Base-by-base conservation (phyloP, 2,888 invertebrate genomes). In the Dynastes grantii region DNA sequence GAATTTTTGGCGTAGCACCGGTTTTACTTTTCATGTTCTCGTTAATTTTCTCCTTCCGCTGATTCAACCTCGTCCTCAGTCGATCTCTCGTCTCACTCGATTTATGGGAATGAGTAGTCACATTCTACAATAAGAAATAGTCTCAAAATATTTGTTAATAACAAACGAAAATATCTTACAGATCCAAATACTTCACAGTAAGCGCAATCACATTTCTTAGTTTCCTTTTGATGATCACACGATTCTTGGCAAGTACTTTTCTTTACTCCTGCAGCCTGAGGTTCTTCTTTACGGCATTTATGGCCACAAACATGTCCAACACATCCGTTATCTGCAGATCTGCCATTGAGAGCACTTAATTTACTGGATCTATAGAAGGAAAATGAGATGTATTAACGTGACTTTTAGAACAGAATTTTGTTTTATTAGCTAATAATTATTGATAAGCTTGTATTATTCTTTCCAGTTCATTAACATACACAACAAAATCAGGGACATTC, bases 171-270 rank as follows among this genome's bases (percentile, higher is more conserved):
- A 45, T 63, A n/a, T 84, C 83, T 84, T 85, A 87, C 86, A 79
- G 86, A 83, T 76, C 87, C 88, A 79, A 88, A 88, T 27, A 88
- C 86, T 85, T 87, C 88, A 79, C 88, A 88, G 82, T 87, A 88
- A 63, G 87, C 87, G 80, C 88, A 88, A 81, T 87, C 88, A 81
- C 88, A 88, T 81, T 85, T 87, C 78, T 87, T 87, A 53, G 85
- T 82, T 78, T 86, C 86, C 70, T 85, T 86, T 65, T 85, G 85
- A 77, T 90, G 83, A 65, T 84, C 84, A 77, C 84, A 84, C 55
- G 81, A 81, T 58, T 84, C 84, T 78, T 83, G 40, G 13, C 76
- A 64, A 45, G 61, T 83, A 77, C 83, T 84, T 79, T 85, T 84
- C 76, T 85, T 85, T 49, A 81, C 73, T 64, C 84, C 84, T 83